Evolutionary conservation across 2,797 vertebrate genomes (phyloP).

Genomic region (Hybognathus amarus): DNA sequence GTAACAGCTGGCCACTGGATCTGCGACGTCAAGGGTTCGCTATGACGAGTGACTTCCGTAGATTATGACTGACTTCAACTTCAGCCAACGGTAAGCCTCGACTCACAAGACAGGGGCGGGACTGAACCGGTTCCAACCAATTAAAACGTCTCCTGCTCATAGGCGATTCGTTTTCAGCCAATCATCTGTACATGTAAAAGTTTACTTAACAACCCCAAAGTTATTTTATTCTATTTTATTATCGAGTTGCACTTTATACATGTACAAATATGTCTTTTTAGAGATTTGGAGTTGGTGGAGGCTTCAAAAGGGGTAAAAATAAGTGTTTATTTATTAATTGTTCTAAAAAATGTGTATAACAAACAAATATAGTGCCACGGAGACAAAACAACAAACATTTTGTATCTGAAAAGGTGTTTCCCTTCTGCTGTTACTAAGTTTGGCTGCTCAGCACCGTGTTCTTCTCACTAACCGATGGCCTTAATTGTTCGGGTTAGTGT

Average conservation of each 20-base stretch:
- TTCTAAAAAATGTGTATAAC: not conserved
- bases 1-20: conserved; percentile 66
- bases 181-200: conserved; percentile 48
- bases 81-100: conserved; percentile 29
- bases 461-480: conserved; percentile 40
- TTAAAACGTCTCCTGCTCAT: not conserved
- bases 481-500: too few species aligned
- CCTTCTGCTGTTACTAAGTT: conserved; percentile 51
- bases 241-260: too few species aligned
- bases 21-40: conserved; percentile 71
- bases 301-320: not conserved
- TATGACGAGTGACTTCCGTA: conserved; percentile 67
- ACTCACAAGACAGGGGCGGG: conserved; percentile 32
- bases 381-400: not conserved
- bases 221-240: not conserved
- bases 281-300: not conserved
- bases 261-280: not conserved
- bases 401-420: not conserved
- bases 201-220: conserved; percentile 45
- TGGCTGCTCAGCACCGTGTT: conserved; percentile 35
- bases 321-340: not conserved
- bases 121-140: not conserved
- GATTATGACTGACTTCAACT: not conserved
- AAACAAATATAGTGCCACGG: not conserved
- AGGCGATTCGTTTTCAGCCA: conserved; percentile 42